phyloP scores from a whole-genome alignment of 2,888 invertebrate species.

The Mimas tiliae region DNA sequence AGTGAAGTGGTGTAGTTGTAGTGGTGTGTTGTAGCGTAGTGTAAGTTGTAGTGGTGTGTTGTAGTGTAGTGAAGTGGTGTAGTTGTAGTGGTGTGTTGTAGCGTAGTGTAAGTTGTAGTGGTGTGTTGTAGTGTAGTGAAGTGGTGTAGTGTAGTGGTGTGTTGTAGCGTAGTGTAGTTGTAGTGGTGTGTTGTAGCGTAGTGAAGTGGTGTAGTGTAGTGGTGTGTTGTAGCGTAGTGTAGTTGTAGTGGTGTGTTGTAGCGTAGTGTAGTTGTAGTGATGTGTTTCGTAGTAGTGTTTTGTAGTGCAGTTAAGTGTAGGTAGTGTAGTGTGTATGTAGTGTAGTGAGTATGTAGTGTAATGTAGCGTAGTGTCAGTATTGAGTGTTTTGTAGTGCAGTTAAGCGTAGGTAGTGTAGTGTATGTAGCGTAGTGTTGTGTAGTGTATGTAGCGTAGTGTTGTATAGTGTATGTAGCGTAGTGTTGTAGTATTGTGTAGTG shows the following conservation, averaged over 20 bases:
- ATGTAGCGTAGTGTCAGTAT: too few relatives aligned
- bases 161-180: not conserved
- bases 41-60: too few relatives aligned
- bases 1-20: not conserved
- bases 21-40: not conserved
- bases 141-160: not conserved
- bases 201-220: not conserved
- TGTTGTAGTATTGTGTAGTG: not conserved
- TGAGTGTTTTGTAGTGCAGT: too few relatives aligned
- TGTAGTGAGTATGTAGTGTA: too few relatives aligned
- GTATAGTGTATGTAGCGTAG: too few relatives aligned
- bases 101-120: too few relatives aligned
- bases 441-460: too few relatives aligned
- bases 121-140: too few relatives aligned
- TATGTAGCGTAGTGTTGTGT: not conserved
- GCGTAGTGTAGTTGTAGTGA: not conserved
- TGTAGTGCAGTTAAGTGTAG: not conserved
- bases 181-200: too few relatives aligned
- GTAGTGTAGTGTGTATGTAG: not conserved
- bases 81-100: not conserved
- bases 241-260: too few relatives aligned
- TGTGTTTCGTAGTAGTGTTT: not conserved
- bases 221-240: not conserved
- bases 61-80: too few relatives aligned
- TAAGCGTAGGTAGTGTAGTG: too few relatives aligned